Evolutionary conservation across 2,797 vertebrate genomes (phyloP), one percentile per base, ranked within the genome.

Genomic region (Ctenopoma kingsleyae): DNA sequence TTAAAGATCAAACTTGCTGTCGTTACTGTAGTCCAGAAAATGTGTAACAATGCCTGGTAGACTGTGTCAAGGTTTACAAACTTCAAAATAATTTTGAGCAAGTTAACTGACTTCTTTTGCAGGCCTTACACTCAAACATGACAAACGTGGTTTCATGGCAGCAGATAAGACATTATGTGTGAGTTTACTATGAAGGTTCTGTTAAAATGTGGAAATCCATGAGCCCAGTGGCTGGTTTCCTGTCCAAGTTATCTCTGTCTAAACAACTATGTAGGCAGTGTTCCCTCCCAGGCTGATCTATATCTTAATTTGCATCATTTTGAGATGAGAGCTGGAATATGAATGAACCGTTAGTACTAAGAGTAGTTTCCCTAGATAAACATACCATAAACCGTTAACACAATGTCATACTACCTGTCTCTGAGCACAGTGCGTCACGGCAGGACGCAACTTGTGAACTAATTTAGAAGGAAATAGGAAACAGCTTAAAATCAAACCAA

Each of bases 231-330:
- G 35, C 12, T 0, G 0, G 41, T 65, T 79, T 75, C 58, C 52
- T 30, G 35, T 59, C 4, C 0, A 8, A 19, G 16, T 60, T 63
- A 67, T 62, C 35, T 35, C 40, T 30, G 15, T 40, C 55, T 54
- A 25, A 62, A 53, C 32, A 59, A 69, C 41, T 6, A 12, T 8
- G 40, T 6, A 38, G 43, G 46, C 48, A 40, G 15, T 9, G 32
- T 25, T 57, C 20, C 12, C 54, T 36, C 8, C 19, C 10, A 16
- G 23, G 11, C 49, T 76, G 71, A 83, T 77, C 74, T 35, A 3
- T 1, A 44, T n/a, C 38, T 23, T 27, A 48, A 74, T 84, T 87
- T 82, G 74, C 63, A 88, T 81, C 16, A 35, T 23, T 80, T 76
- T 80, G 60, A 11, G 57, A 74, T 30, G 22, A 9, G 41, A 66